phyloP scores from a whole-genome alignment of 64 coral and sea anemone species.

The Dendrophyllia cribrosa region DNA sequence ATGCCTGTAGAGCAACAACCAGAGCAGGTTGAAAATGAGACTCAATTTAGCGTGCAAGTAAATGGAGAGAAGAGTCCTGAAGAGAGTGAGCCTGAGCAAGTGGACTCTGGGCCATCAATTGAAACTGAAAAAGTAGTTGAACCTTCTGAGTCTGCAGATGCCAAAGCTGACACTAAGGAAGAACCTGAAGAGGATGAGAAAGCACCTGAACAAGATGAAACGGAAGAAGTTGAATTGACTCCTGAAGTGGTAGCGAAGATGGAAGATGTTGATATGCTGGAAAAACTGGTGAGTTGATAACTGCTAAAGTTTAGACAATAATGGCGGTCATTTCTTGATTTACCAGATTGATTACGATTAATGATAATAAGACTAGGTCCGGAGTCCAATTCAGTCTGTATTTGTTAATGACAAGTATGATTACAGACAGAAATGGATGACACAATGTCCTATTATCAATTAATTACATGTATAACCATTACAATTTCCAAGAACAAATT shows the following conservation, averaged over 20 bases:
- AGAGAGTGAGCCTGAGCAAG: slow-evolving; percentile 3
- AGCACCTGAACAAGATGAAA: not conserved
- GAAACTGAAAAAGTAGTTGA: not conserved
- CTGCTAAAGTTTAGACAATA: too few species aligned
- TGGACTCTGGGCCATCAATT: not conserved
- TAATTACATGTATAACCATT: too few species aligned
- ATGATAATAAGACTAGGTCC: too few species aligned
- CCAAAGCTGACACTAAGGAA: not conserved
- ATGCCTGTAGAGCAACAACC: slow-evolving; percentile 9
- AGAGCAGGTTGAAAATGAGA: not conserved
- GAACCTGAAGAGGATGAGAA: not conserved
- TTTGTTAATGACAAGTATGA: too few species aligned
- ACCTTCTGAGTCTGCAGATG: not conserved
- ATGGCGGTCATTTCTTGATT: too few species aligned
- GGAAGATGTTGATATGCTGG: slow-evolving; percentile 26
- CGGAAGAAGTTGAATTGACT: slow-evolving; percentile 7
- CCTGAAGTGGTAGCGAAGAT: slow-evolving; percentile 23
- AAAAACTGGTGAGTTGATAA: not conserved
- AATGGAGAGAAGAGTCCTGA: not conserved
- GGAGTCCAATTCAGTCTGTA: too few species aligned
- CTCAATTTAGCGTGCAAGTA: not conserved
- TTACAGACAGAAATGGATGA: too few species aligned
- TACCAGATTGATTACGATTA: too few species aligned
- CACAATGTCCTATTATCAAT: too few species aligned
- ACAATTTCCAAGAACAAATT: too few species aligned